phyloP scores from a whole-genome alignment of 2,888 invertebrate genomes.

The Thyatira batis region DNA sequence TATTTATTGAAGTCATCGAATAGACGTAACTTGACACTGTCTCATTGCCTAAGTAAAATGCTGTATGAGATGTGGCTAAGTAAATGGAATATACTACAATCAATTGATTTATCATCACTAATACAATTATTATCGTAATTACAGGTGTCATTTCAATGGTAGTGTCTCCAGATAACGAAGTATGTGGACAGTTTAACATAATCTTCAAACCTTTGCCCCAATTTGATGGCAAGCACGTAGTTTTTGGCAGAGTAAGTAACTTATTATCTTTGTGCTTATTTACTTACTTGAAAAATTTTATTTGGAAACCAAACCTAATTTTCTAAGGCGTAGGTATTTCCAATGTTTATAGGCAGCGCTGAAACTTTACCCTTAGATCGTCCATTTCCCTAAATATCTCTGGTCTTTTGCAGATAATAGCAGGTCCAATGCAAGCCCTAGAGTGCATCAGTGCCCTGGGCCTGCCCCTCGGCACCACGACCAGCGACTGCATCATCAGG shows the following conservation, averaged over 20 bases:
- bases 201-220: slow-evolving; percentile 80
- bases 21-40: no score
- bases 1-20: no score
- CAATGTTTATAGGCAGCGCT: not conserved
- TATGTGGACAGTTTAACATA: slow-evolving; percentile 82
- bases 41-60: not conserved
- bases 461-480: slow-evolving; percentile 65
- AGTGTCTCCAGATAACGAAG: slow-evolving; percentile 61
- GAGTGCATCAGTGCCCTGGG: slow-evolving; percentile 75
- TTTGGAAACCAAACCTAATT: no score
- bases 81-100: no score
- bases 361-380: no score
- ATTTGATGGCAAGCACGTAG: slow-evolving; percentile 77
- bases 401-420: slow-evolving; percentile 52
- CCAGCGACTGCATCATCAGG: slow-evolving; percentile 55
- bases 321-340: no score
- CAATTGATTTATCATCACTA: no score
- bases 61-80: no score
- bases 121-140: not conserved
- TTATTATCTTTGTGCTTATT: not conserved
- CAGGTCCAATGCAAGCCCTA: slow-evolving; percentile 60
- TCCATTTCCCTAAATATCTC: no score
- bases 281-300: no score
- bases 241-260: slow-evolving; percentile 79
- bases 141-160: slow-evolving; percentile 81